Evolutionary conservation across 2,888 invertebrate species (phyloP).

Genomic region (Chaetoderma sp.): DNA sequence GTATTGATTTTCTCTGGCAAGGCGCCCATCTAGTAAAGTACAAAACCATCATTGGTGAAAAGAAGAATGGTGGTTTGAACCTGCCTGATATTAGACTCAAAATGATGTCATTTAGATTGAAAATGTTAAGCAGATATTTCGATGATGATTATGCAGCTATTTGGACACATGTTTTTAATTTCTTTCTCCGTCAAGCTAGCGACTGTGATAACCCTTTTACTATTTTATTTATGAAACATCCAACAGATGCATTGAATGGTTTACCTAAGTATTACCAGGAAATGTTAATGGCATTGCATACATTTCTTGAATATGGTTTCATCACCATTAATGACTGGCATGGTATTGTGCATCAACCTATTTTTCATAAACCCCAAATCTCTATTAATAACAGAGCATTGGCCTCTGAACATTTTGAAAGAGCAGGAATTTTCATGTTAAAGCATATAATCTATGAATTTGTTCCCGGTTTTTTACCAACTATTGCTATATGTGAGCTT

Average conservation of each 20-base stretch:
- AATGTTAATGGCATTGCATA: not conserved
- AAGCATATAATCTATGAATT: not conserved
- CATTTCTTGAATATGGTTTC: not conserved
- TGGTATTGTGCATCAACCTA: not conserved
- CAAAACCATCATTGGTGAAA: not conserved
- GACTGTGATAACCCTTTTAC: not conserved
- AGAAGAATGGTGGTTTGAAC: not conserved
- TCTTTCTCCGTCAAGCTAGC: not conserved
- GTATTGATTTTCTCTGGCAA: not conserved
- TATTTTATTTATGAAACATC: not conserved
- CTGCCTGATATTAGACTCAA: not conserved
- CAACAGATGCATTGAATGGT: not conserved
- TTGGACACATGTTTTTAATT: not conserved
- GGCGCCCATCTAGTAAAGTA: not conserved
- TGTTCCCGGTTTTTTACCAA: not conserved
- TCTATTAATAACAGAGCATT: no score
- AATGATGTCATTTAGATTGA: not conserved
- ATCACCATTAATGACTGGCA: not conserved
- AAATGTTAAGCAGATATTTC: not conserved
- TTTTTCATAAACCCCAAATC: not conserved
- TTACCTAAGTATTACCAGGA: not conserved
- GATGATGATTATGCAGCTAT: not conserved
- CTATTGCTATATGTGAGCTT: not conserved
- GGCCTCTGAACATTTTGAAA: not conserved
- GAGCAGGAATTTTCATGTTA: not conserved